These are phyloP conservation scores for Rutilus rutilus DNA, from an alignment of 2,113 vertebrate species.

Conservation along the genomic window DNA sequence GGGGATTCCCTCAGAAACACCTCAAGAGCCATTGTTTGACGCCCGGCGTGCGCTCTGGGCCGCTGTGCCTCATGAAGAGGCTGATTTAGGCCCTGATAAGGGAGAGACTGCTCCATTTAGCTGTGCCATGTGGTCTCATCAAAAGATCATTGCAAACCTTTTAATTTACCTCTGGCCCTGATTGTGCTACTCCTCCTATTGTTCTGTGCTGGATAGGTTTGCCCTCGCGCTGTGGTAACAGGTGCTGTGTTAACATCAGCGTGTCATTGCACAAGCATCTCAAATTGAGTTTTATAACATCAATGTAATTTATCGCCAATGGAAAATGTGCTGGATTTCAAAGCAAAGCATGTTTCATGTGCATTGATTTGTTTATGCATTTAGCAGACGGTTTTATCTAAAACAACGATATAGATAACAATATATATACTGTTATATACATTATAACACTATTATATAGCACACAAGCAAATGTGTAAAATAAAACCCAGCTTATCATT, in stretches of 20 bases:
- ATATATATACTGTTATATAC: no score
- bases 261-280: slow-evolving; percentile 6
- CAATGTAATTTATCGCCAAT: neutral
- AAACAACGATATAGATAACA: neutral
- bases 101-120: slow-evolving; percentile 51
- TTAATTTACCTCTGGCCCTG: slow-evolving; percentile 55
- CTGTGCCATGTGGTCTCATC: slow-evolving; percentile 52
- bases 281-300: neutral
- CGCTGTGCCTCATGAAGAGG: slow-evolving; percentile 47
- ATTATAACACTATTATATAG: no score
- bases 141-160: slow-evolving; percentile 53
- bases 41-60: slow-evolving; percentile 4
- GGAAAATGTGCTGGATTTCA: neutral
- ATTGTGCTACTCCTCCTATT: slow-evolving; percentile 52
- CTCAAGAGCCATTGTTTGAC: slow-evolving; percentile 43
- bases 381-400: neutral
- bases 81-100: slow-evolving; percentile 63
- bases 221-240: slow-evolving; percentile 50
- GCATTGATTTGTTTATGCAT: neutral
- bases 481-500: no score
- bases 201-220: slow-evolving; percentile 31
- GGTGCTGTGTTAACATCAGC: slow-evolving; percentile 48
- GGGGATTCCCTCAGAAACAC: slow-evolving; percentile 50
- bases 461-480: no score
- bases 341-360: neutral